Conservation (phyloP, 2,113 vertebrate species). For the Dermatemys mawii region DNA sequence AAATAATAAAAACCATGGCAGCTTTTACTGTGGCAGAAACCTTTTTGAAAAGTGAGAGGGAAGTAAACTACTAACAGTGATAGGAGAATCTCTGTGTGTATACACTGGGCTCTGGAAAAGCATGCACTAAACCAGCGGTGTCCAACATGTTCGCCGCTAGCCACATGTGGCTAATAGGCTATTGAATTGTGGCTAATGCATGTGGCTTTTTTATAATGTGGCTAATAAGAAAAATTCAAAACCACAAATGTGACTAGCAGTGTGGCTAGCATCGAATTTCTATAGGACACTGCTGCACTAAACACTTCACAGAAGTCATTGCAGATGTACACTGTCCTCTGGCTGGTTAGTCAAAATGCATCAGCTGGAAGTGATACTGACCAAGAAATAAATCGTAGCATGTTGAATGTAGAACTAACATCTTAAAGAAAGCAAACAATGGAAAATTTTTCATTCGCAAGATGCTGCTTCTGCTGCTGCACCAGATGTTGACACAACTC, state of each 20-base stretch:
- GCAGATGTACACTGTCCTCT: not conserved
- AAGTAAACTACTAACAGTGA: not conserved
- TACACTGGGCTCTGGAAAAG: not conserved
- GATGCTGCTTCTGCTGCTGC: fast-evolving
- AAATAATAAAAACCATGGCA: not conserved
- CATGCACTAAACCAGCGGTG: fast-evolving
- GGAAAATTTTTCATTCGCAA: not conserved
- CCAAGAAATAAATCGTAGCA: fast-evolving
- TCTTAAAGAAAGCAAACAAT: not conserved
- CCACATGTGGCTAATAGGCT: too few relatives aligned
- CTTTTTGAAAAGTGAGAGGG: not conserved
- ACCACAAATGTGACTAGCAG: too few relatives aligned
- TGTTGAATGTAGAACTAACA: fast-evolving
- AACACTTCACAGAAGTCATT: not conserved
- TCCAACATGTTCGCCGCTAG: too few relatives aligned
- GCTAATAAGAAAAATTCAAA: too few relatives aligned
- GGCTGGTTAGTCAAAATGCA: not conserved
- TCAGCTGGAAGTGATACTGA: not conserved
- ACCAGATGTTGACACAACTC: not conserved
- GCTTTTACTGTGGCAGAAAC: not conserved
- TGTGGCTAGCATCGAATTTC: too few relatives aligned
- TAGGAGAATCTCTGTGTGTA: not conserved
- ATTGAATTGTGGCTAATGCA: too few relatives aligned
- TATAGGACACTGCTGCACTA: too few relatives aligned
- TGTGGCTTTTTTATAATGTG: too few relatives aligned